These are phyloP conservation scores for Rhogogaster chlorosoma DNA, from an alignment of 2,888 invertebrate genomes.

Conservation along the genomic window DNA sequence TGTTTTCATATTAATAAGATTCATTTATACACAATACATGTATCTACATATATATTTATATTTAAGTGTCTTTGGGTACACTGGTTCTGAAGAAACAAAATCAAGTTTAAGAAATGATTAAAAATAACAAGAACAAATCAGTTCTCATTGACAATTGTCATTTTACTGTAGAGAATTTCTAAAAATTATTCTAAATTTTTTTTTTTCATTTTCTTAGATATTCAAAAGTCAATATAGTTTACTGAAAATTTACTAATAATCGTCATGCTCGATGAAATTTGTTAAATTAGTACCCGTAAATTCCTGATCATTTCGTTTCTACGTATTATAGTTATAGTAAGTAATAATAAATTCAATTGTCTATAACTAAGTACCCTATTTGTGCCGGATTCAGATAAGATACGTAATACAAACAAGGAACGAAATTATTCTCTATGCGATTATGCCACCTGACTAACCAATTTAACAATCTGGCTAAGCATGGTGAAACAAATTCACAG, in stretches of 20 bases:
- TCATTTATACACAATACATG: neutral
- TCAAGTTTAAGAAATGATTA: neutral
- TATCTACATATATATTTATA: neutral
- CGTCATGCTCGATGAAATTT: neutral
- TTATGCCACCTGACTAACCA: neutral
- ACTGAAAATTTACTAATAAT: neutral
- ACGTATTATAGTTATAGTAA: neutral
- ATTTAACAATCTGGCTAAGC: neutral
- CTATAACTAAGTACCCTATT: slow-evolving; percentile 37
- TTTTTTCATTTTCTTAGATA: no score
- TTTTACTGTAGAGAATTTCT: neutral
- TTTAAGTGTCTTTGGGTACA: neutral
- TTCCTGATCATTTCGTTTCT: neutral
- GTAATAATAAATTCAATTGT: neutral
- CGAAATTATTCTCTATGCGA: neutral
- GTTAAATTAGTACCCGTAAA: slow-evolving; percentile 17
- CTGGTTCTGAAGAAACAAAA: neutral
- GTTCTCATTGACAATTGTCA: neutral
- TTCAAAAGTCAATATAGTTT: neutral
- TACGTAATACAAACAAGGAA: neutral
- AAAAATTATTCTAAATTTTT: no score
- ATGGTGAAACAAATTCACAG: neutral
- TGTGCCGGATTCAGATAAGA: slow-evolving; percentile 27
- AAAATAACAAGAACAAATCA: neutral
- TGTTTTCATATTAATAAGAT: neutral